phyloP scores from a whole-genome alignment of 2,113 vertebrate species.

The Numenius arquata region DNA sequence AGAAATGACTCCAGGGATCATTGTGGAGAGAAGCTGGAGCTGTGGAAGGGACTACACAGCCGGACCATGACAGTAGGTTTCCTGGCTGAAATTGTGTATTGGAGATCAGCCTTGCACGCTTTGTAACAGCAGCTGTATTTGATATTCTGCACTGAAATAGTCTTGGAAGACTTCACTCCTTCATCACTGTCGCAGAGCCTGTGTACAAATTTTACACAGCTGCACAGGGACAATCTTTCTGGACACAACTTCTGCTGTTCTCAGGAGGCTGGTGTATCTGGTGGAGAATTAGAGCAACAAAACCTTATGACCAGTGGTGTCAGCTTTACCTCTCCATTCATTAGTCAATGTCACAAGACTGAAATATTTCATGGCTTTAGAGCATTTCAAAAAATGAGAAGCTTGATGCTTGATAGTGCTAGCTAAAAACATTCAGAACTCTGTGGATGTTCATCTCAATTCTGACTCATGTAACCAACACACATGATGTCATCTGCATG shows the following conservation, averaged over 20 bases:
- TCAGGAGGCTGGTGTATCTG: not conserved
- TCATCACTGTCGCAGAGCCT: not conserved
- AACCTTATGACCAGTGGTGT: accelerated
- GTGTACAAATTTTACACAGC: not conserved
- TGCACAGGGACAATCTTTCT: not conserved
- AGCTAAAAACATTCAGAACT: not conserved
- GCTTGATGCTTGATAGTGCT: not conserved
- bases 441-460: not conserved
- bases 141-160: not conserved
- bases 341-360: not conserved
- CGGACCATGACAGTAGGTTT: not conserved
- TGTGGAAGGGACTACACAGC: not conserved
- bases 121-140: not conserved
- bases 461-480: not conserved
- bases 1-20: not conserved
- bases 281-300: not conserved
- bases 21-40: not conserved
- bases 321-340: not conserved
- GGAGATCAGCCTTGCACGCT: not conserved
- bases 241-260: not conserved
- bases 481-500: not conserved
- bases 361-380: not conserved
- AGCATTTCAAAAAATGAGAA: not conserved
- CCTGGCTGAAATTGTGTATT: not conserved
- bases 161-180: not conserved